Conservation (phyloP, 2,113 vertebrate genomes). For the Amblyopsis rosae region DNA sequence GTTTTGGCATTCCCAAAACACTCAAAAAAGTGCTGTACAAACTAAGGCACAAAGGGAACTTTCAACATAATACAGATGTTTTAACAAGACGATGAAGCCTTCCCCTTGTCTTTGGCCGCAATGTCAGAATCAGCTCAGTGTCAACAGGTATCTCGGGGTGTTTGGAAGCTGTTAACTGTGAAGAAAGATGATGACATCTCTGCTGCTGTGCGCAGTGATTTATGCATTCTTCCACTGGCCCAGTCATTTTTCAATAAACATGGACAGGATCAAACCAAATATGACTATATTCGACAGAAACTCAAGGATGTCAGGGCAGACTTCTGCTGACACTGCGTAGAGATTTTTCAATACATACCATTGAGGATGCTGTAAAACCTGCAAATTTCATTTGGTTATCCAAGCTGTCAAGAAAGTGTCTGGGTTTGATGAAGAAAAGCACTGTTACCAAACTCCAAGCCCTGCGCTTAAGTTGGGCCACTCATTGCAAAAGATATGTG, state of each 20-base stretch:
- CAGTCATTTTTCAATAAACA: slow-evolving; percentile 40
- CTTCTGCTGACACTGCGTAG: slow-evolving; percentile 15
- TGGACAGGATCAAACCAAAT: slow-evolving; percentile 32
- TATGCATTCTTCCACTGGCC: slow-evolving; percentile 28
- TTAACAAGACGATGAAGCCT: too few relatives aligned
- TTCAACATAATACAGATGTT: too few relatives aligned
- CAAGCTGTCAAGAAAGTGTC: slow-evolving; percentile 33
- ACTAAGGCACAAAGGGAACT: too few relatives aligned
- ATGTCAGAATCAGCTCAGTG: slow-evolving; percentile 1
- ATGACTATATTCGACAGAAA: slow-evolving; percentile 35
- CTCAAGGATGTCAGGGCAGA: slow-evolving; percentile 19
- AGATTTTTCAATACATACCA: slow-evolving; percentile 17
- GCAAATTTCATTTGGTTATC: slow-evolving; percentile 23
- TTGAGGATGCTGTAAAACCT: slow-evolving; percentile 38
- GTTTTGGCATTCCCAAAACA: too few relatives aligned
- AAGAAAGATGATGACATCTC: slow-evolving; percentile 25
- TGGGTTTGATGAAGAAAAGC: slow-evolving; percentile 20
- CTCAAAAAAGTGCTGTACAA: too few relatives aligned
- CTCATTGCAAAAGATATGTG: slow-evolving; percentile 31
- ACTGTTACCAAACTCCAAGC: slow-evolving; percentile 27
- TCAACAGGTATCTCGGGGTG: slow-evolving; percentile 28
- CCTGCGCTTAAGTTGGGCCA: slow-evolving; percentile 32
- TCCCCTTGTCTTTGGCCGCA: too few relatives aligned
- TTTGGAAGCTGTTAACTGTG: slow-evolving; percentile 29
- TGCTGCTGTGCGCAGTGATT: slow-evolving; percentile 33